Percentiles rank a stretch among this genome's conserved stretches.
phyloP scores from a whole-genome alignment of 2,888 invertebrate species.

The Heterodera filipjevi region DNA sequence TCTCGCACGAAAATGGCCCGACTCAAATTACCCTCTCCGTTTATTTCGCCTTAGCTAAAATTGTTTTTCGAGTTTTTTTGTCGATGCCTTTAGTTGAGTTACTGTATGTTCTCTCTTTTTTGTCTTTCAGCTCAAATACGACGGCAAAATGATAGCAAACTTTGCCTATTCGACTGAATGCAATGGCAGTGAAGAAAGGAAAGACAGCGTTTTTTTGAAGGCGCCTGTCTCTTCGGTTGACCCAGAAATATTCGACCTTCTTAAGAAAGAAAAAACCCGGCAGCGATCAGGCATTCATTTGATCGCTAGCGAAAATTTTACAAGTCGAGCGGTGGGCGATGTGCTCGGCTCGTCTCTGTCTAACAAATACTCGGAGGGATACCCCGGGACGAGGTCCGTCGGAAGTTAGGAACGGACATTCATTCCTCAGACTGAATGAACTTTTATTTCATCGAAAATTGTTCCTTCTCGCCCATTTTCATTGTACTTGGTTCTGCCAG shows the following conservation, averaged over 20 bases:
- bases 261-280: constrained; percentile 82
- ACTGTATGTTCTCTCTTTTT: neutral
- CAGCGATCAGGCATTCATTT: constrained; percentile 86
- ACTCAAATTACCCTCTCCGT: no score
- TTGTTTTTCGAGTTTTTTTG: neutral
- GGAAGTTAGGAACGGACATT: constrained; percentile 24
- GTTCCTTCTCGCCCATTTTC: no score
- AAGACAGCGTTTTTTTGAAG: constrained; percentile 47
- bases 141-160: constrained; percentile 42
- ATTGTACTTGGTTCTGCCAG: no score
- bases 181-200: constrained; percentile 38
- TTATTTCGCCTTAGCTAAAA: no score
- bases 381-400: constrained; percentile 69
- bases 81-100: no score
- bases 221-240: constrained; percentile 75
- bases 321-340: constrained; percentile 68
- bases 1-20: no score
- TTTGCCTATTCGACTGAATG: constrained; percentile 25
- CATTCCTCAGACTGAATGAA: neutral
- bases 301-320: constrained; percentile 85
- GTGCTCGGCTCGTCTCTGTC: constrained; percentile 70
- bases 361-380: constrained; percentile 73
- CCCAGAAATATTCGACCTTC: constrained; percentile 81
- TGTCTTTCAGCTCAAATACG: constrained; percentile 6
- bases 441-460: constrained; percentile 21